Percentiles rank a stretch among this genome's conserved stretches.
phyloP scores from a whole-genome alignment of 2,113 vertebrate species.

The Poecilia latipinna region DNA sequence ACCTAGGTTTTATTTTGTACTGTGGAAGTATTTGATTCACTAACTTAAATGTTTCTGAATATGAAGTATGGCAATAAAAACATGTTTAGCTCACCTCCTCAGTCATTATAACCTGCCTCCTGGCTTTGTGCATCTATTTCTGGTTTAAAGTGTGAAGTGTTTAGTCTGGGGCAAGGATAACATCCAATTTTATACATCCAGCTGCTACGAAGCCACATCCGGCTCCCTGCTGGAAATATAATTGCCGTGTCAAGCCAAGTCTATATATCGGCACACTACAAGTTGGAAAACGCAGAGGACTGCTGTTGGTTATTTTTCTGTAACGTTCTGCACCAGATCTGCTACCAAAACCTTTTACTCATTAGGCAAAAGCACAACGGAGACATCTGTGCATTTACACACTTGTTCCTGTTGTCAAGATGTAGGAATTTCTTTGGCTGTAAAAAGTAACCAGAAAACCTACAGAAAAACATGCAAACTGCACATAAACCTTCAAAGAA shows the following conservation, averaged over 20 bases:
- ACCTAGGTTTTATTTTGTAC: neutral
- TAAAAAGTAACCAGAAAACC: neutral
- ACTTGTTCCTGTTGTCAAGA: too few species aligned
- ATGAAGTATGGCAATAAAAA: conserved; percentile 33
- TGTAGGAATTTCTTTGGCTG: too few species aligned
- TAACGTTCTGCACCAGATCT: neutral
- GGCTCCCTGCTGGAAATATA: conserved; percentile 9
- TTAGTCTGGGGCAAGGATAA: neutral
- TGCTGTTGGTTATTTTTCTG: neutral
- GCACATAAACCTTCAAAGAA: neutral
- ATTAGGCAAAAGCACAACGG: neutral
- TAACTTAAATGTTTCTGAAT: neutral
- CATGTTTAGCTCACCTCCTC: conserved; percentile 26
- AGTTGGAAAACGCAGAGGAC: neutral
- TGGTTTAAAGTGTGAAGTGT: neutral
- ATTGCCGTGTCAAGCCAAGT: neutral
- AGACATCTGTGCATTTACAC: too few species aligned
- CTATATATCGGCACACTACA: neutral
- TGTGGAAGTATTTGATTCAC: neutral
- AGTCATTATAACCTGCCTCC: conserved; percentile 38
- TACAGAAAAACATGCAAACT: neutral
- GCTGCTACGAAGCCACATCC: conserved; percentile 3
- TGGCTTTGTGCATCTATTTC: conserved; percentile 31
- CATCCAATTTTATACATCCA: conserved; percentile 11
- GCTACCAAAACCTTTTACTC: neutral